These are phyloP conservation scores for Aptenodytes patagonicus DNA, from an alignment of 2,113 vertebrate genomes.

Conservation along the genomic window DNA sequence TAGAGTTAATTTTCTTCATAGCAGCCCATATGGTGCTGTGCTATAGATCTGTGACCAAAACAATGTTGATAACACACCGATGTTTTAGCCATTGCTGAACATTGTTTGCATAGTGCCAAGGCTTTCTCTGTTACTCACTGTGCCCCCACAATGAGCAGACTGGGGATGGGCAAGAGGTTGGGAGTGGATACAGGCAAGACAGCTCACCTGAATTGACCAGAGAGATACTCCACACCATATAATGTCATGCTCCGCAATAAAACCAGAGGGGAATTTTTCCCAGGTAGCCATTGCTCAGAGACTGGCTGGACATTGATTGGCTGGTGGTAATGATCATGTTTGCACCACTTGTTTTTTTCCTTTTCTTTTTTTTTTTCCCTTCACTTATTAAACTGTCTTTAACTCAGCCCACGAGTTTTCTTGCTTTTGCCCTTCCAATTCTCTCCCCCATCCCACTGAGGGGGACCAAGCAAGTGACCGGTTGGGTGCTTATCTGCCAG, in stretches of 20 bases:
- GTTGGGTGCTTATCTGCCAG: not conserved
- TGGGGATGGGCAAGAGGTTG: not conserved
- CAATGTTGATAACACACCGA: not conserved
- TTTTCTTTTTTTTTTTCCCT: fast-evolving
- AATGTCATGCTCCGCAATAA: not conserved
- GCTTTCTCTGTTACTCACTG: not conserved
- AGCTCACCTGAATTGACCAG: not conserved
- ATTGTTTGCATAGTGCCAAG: not conserved
- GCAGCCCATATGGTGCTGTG: not conserved
- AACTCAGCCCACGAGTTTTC: not conserved
- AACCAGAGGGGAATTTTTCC: not conserved
- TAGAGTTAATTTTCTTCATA: not conserved
- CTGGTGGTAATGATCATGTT: not conserved
- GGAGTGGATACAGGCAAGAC: not conserved
- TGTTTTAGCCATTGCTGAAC: not conserved
- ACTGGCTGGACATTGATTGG: fast-evolving
- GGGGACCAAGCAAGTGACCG: not conserved
- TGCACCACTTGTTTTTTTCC: fast-evolving
- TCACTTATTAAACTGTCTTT: not conserved
- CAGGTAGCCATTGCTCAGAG: not conserved
- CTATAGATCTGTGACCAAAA: not conserved
- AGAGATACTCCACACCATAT: not conserved
- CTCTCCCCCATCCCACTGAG: not conserved
- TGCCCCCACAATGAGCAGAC: fast-evolving
- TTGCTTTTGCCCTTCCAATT: not conserved